Conservation (phyloP, 2,888 invertebrate genomes). For the Hanleya hanleyi region DNA sequence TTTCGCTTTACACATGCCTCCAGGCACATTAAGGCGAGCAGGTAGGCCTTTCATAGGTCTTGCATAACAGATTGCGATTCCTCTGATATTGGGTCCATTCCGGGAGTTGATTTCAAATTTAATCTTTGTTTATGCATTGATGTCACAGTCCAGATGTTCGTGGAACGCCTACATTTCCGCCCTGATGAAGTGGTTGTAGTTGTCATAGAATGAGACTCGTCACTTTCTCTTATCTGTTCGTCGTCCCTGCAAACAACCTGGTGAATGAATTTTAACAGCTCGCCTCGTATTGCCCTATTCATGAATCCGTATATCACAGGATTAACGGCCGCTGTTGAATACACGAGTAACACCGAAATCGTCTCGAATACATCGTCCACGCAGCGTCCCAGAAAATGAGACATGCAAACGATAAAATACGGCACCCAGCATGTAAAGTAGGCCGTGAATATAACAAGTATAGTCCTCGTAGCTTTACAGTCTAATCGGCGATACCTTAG, state of each 20-base stretch:
- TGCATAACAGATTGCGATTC: too few relatives aligned
- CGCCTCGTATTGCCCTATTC: slow-evolving; percentile 51
- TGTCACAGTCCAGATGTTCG: background rate
- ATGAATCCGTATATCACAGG: slow-evolving; percentile 57
- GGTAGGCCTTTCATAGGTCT: too few relatives aligned
- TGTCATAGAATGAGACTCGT: slow-evolving; percentile 46
- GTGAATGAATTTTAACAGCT: slow-evolving; percentile 48
- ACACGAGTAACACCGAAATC: slow-evolving; percentile 45
- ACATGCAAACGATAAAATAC: slow-evolving; percentile 38
- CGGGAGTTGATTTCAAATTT: too few relatives aligned
- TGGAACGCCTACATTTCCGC: slow-evolving; percentile 1
- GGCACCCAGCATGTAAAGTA: slow-evolving; percentile 54
- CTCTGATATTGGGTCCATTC: too few relatives aligned
- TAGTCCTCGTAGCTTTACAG: slow-evolving; percentile 56
- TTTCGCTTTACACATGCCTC: too few relatives aligned
- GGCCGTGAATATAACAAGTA: slow-evolving; percentile 47
- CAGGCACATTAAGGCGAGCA: too few relatives aligned
- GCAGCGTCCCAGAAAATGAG: slow-evolving; percentile 12
- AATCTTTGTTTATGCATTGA: too few relatives aligned
- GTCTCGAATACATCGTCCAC: slow-evolving; percentile 36
- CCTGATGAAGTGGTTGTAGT: slow-evolving; percentile 30
- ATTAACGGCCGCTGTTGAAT: slow-evolving; percentile 47
- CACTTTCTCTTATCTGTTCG: slow-evolving; percentile 33
- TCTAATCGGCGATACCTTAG: slow-evolving; percentile 24
- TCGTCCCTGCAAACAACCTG: slow-evolving; percentile 22